Evolutionary conservation across 92 coral and sea anemone genomes (phyloP).

Genomic region (Phymanthus crucifer): DNA sequence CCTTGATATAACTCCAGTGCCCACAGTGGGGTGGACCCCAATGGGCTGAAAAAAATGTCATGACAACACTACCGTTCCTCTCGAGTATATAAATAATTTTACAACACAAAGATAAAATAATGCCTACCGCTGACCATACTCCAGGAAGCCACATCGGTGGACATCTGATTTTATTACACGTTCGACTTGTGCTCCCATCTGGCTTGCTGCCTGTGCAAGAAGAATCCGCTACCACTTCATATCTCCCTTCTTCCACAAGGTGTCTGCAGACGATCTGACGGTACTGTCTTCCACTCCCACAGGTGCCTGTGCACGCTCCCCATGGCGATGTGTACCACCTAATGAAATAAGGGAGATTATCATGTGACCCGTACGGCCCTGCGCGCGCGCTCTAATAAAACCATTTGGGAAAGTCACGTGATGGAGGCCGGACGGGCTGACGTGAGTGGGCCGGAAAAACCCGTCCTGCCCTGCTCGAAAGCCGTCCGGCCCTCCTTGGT

Average conservation of each 20-base stretch:
- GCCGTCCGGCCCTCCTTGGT: too few relatives aligned
- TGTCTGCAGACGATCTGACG: constrained; percentile 63
- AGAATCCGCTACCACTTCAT: constrained; percentile 50
- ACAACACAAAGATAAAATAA: background rate
- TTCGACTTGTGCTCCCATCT: constrained; percentile 26
- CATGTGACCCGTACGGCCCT: too few relatives aligned
- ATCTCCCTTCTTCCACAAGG: constrained; percentile 56
- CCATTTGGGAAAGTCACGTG: too few relatives aligned
- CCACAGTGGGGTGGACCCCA: too few relatives aligned
- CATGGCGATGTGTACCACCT: constrained; percentile 71
- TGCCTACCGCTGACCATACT: constrained; percentile 79
- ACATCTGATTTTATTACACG: constrained; percentile 78
- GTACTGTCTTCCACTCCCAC: constrained; percentile 73
- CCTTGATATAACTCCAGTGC: too few relatives aligned
- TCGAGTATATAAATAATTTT: background rate
- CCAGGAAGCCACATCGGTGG: constrained; percentile 71
- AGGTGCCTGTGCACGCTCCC: constrained; percentile 72
- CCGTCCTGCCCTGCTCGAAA: too few relatives aligned
- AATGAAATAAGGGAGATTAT: background rate
- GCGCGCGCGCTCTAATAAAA: too few relatives aligned
- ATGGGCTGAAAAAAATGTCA: too few relatives aligned
- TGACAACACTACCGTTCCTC: background rate
- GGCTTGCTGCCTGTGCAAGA: constrained; percentile 48
- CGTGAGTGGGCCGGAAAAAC: too few relatives aligned
- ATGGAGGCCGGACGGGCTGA: too few relatives aligned